These are phyloP conservation scores for Tetheella fluctuosa DNA, from an alignment of 2,888 invertebrate species.

Conservation along the genomic window DNA sequence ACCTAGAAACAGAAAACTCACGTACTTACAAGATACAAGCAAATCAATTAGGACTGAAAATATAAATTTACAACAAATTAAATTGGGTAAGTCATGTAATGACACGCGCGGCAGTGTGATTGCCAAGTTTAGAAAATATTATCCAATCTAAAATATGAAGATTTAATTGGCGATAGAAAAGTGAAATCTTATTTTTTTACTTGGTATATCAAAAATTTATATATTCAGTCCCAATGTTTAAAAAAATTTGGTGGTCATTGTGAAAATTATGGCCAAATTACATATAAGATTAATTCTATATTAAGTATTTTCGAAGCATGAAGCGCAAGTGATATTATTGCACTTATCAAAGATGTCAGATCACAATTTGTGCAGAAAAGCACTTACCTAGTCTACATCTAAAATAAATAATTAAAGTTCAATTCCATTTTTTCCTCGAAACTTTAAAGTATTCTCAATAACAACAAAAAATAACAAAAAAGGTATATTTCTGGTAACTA, in stretches of 20 bases:
- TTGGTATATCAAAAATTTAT: background rate
- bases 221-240: slow-evolving; percentile 2
- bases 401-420: slow-evolving; percentile 35
- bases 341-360: slow-evolving; percentile 52
- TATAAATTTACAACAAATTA: background rate
- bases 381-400: slow-evolving; percentile 54
- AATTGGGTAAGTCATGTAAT: background rate
- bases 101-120: background rate
- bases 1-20: slow-evolving; percentile 47
- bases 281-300: slow-evolving; percentile 28
- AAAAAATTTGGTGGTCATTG: background rate
- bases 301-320: slow-evolving; percentile 50
- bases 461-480: slow-evolving; percentile 20
- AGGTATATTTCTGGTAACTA: slow-evolving; percentile 31
- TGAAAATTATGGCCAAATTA: slow-evolving; percentile 48
- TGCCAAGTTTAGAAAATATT: background rate
- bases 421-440: slow-evolving; percentile 23
- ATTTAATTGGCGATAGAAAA: background rate
- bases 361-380: slow-evolving; percentile 59
- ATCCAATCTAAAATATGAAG: background rate
- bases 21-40: slow-evolving; percentile 37
- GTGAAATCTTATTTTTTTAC: background rate
- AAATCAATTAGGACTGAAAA: background rate
- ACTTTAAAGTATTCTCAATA: slow-evolving; percentile 14
- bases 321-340: slow-evolving; percentile 59